phyloP scores from a whole-genome alignment of 2,113 vertebrate genomes.

The Carollia perspicillata region DNA sequence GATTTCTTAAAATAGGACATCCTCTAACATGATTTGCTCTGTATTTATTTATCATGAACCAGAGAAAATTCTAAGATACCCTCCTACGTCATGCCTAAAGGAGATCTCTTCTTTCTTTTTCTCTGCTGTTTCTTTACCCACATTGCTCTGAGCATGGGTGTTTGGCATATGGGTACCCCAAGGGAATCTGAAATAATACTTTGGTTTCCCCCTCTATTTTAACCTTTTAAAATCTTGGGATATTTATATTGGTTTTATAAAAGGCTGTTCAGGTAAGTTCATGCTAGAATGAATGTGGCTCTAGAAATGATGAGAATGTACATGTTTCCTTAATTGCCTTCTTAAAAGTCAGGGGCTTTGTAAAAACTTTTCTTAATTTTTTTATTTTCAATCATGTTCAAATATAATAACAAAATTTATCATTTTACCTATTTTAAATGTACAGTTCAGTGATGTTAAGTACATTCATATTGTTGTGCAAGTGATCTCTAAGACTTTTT shows the following conservation, averaged over 20 bases:
- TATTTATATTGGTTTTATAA: background rate
- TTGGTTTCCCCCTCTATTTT: background rate
- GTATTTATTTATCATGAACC: background rate
- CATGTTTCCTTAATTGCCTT: background rate
- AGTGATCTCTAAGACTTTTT: background rate
- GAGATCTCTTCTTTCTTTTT: background rate
- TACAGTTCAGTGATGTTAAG: background rate
- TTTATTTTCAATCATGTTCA: background rate
- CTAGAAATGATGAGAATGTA: background rate
- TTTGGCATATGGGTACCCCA: background rate
- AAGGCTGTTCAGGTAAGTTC: background rate
- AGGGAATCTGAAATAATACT: background rate
- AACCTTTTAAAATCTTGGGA: background rate
- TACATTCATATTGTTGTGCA: background rate
- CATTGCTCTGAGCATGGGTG: background rate
- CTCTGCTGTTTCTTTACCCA: background rate
- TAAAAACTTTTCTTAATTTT: background rate
- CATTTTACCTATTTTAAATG: background rate
- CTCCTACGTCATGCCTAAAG: background rate
- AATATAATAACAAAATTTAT: background rate
- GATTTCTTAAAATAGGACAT: constrained; percentile 10
- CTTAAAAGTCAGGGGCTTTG: background rate
- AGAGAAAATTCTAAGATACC: background rate
- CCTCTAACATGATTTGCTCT: background rate
- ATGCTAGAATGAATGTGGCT: background rate